A percentile compares a stretch with the other conserved stretches of the same genome.
phyloP scores from a whole-genome alignment of 92 coral and sea anemone species.

The Hydrozoanthus gracilis region DNA sequence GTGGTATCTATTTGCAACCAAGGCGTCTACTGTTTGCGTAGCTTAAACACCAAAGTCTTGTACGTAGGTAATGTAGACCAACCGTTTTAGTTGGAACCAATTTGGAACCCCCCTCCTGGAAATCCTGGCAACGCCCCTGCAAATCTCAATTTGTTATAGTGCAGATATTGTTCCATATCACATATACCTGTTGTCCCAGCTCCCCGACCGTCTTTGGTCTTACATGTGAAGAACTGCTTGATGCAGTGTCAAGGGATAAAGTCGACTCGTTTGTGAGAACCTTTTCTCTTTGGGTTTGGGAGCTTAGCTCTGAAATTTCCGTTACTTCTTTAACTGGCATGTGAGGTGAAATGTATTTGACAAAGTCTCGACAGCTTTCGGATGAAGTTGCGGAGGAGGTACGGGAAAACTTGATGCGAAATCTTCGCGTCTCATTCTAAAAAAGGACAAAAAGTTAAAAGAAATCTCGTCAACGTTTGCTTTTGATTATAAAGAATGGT shows the following conservation, averaged over 20 bases:
- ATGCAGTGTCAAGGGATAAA: slow-evolving; percentile 11
- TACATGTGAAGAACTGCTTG: not conserved
- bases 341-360: slow-evolving; percentile 63
- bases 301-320: slow-evolving; percentile 35
- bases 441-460: no score
- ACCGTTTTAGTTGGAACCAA: no score
- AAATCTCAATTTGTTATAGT: no score
- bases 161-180: not conserved
- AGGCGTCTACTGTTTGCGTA: no score
- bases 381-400: slow-evolving; percentile 59
- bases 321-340: slow-evolving; percentile 77
- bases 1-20: no score
- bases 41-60: no score
- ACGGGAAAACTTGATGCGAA: slow-evolving; percentile 81
- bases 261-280: slow-evolving; percentile 50
- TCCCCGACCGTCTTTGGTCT: slow-evolving; percentile 5
- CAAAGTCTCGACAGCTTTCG: slow-evolving; percentile 82
- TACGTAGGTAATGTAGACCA: no score
- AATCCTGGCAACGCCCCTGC: no score
- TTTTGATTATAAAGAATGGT: no score
- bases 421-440: slow-evolving; percentile 79
- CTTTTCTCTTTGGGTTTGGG: slow-evolving; percentile 76
- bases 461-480: no score
- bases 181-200: slow-evolving; percentile 32
- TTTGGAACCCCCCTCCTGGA: no score